These are phyloP conservation scores for Pantelozetes paolii DNA, from an alignment of 2,888 invertebrate genomes.

Conservation along the genomic window DNA sequence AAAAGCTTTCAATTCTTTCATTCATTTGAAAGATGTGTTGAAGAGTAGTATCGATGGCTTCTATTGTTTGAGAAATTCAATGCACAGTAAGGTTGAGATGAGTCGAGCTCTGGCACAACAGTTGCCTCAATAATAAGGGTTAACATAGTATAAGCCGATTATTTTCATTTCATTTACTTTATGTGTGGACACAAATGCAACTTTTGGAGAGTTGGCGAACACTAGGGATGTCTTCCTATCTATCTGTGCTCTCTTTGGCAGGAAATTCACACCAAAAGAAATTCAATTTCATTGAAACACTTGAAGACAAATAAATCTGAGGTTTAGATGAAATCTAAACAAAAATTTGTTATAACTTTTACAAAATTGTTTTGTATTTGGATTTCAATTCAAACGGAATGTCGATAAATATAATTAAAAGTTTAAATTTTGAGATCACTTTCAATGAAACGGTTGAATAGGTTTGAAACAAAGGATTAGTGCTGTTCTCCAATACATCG, in stretches of 20 bases:
- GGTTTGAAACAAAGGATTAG: too few species aligned
- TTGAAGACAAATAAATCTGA: neutral
- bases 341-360: neutral
- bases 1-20: conserved; percentile 6
- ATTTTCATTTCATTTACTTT: conserved; percentile 33
- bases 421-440: too few species aligned
- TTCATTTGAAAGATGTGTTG: neutral
- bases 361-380: too few species aligned
- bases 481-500: too few species aligned
- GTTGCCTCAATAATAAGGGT: conserved; percentile 4
- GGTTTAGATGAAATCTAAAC: neutral
- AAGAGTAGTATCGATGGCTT: conserved; percentile 5
- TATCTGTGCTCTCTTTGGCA: neutral
- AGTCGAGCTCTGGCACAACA: neutral
- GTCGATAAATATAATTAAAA: too few species aligned
- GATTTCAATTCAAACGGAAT: too few species aligned
- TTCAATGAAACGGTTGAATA: too few species aligned
- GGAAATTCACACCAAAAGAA: neutral
- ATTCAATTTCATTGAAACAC: neutral
- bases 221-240: neutral
- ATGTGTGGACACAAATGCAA: conserved; percentile 16
- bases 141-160: conserved; percentile 30
- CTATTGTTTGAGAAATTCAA: neutral
- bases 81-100: neutral
- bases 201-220: neutral